phyloP scores from a whole-genome alignment of 2,888 invertebrate genomes.

The Stegana nigrithorax region DNA sequence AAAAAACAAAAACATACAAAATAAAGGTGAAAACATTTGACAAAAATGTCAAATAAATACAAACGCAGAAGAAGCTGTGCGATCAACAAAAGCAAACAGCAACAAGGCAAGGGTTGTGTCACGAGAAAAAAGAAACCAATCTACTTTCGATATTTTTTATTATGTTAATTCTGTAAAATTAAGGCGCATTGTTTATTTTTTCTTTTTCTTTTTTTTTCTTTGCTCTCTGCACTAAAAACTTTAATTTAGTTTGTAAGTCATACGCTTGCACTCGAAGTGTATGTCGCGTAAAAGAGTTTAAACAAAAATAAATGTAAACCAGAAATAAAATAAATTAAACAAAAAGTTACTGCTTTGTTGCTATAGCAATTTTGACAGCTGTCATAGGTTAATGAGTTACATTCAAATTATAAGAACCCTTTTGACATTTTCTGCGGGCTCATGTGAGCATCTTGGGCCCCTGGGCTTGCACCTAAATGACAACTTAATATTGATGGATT shows the following conservation, averaged over 20 bases:
- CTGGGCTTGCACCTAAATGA: background rate
- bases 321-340: background rate
- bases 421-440: constrained; percentile 8
- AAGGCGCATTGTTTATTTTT: background rate
- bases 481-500: constrained; percentile 36
- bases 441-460: background rate
- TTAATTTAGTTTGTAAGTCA: background rate
- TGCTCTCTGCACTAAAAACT: background rate
- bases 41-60: constrained; percentile 55
- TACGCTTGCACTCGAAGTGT: background rate
- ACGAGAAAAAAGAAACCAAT: background rate
- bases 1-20: constrained; percentile 44
- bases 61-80: constrained; percentile 11
- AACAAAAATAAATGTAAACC: background rate
- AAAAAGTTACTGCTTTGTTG: constrained; percentile 13
- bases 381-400: constrained; percentile 62
- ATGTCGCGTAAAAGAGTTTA: background rate
- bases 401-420: too few species aligned
- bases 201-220: constrained; percentile 4
- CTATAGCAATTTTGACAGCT: constrained; percentile 55
- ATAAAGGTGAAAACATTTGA: constrained; percentile 63
- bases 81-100: constrained; percentile 30
- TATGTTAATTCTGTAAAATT: background rate
- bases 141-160: background rate
- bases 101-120: constrained; percentile 12